A percentile compares a stretch with the other conserved stretches of the same genome.
Evolutionary conservation across 2,888 invertebrate genomes (phyloP).

Genomic region (Crematogaster levior): DNA sequence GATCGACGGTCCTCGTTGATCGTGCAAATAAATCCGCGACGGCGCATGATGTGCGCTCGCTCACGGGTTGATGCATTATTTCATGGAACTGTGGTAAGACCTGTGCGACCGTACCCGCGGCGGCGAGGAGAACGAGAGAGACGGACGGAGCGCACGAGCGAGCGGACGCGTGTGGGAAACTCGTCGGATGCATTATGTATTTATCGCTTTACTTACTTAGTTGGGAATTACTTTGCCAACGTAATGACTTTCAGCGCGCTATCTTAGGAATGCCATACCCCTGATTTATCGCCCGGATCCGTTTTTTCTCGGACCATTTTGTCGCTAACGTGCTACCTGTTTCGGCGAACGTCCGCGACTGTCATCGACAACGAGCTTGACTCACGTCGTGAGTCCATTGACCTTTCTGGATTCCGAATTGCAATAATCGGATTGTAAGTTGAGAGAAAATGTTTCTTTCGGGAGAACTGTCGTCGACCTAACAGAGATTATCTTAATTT

Average conservation of each 20-base stretch:
- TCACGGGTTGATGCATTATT: conserved; percentile 79
- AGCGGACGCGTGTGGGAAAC: conserved; percentile 79
- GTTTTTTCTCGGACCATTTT: conserved; percentile 75
- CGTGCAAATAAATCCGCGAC: conserved; percentile 78
- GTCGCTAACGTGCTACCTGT: conserved; percentile 70
- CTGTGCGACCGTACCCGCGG: conserved; percentile 27
- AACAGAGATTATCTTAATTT: neutral
- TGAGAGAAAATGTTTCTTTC: neutral
- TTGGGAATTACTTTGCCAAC: conserved; percentile 82
- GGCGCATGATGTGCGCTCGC: conserved; percentile 61
- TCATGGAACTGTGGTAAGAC: conserved; percentile 78
- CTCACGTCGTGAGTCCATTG: conserved; percentile 35
- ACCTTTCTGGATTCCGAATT: conserved; percentile 53
- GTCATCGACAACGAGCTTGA: conserved; percentile 39
- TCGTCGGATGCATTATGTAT: conserved; percentile 84
- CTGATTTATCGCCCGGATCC: conserved; percentile 76
- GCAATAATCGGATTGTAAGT: neutral
- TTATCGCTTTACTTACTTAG: conserved; percentile 84
- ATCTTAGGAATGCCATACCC: conserved; percentile 78
- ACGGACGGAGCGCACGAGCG: conserved; percentile 15
- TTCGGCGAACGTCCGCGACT: conserved; percentile 28
- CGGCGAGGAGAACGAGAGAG: conserved; percentile 12
- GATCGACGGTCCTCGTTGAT: conserved; percentile 66
- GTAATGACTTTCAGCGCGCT: conserved; percentile 81
- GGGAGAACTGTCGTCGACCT: neutral